These are phyloP conservation scores for Cepaea nemoralis DNA, from an alignment of 1,140 invertebrate genomes.

Conservation along the genomic window DNA sequence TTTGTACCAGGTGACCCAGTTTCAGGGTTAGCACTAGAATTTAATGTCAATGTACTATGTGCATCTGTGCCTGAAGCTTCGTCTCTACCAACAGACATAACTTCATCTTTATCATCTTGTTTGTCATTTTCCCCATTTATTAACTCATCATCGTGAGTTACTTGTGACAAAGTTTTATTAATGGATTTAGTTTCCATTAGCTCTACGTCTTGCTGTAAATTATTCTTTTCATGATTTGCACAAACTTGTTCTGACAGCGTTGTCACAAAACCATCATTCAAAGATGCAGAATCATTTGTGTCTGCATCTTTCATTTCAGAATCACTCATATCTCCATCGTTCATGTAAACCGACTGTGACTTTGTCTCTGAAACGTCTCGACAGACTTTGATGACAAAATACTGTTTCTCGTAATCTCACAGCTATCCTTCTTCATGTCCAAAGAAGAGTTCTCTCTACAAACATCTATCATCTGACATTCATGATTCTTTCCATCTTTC, in stretches of 20 bases:
- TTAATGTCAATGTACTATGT: neutral
- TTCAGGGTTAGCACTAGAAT: neutral
- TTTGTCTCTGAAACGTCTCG: neutral
- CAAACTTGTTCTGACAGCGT: neutral
- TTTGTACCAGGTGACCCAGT: neutral
- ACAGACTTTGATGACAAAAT: constrained; percentile 42
- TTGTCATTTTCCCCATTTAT: neutral
- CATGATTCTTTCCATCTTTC: neutral
- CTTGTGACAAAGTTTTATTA: neutral
- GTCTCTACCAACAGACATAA: neutral
- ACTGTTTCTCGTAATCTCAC: constrained; percentile 67
- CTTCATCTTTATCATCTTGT: neutral
- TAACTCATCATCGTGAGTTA: neutral
- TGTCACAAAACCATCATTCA: neutral
- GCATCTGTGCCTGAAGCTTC: neutral
- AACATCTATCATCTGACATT: neutral
- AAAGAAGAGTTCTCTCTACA: neutral
- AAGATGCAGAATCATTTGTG: neutral
- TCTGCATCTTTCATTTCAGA: neutral
- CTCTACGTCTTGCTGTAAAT: neutral
- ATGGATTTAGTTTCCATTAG: neutral
- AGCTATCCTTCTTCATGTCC: constrained; percentile 68
- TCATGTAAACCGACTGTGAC: neutral
- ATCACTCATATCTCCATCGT: neutral
- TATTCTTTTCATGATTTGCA: neutral